Percentiles rank a stretch among this genome's conserved stretches.
Evolutionary conservation across 2,797 vertebrate genomes (phyloP).

Genomic region (Sebastes wilsoni): DNA sequence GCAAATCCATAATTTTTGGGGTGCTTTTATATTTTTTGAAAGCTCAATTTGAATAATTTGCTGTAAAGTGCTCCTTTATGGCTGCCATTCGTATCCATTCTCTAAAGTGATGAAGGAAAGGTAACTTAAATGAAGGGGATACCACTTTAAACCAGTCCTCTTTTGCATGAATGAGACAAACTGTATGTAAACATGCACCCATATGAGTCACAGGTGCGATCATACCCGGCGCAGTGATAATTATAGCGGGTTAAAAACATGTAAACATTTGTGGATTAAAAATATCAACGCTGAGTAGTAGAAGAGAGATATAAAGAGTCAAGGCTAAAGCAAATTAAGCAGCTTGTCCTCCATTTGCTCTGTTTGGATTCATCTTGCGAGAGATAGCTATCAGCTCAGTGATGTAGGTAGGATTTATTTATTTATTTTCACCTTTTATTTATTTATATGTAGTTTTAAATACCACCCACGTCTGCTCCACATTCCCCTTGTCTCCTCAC

Average conservation of each 20-base stretch:
- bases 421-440: slow-evolving; percentile 81
- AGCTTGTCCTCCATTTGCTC: slow-evolving; percentile 61
- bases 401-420: slow-evolving; percentile 68
- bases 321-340: slow-evolving; percentile 65
- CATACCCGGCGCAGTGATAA: not conserved
- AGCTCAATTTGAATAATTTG: slow-evolving; percentile 76
- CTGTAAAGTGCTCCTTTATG: slow-evolving; percentile 58
- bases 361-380: slow-evolving; percentile 65
- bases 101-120: slow-evolving; percentile 12
- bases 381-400: slow-evolving; percentile 69
- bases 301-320: slow-evolving; percentile 34
- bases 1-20: slow-evolving; percentile 29
- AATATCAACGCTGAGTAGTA: slow-evolving; percentile 19
- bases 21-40: slow-evolving; percentile 61
- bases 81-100: slow-evolving; percentile 49
- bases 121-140: slow-evolving; percentile 31
- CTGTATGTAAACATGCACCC: slow-evolving; percentile 9
- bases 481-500: slow-evolving; percentile 74
- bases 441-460: slow-evolving; percentile 84
- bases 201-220: slow-evolving; percentile 18
- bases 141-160: not conserved
- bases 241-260: slow-evolving; percentile 32
- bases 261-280: slow-evolving; percentile 20
- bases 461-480: slow-evolving; percentile 83
- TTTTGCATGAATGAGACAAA: slow-evolving; percentile 1